These are phyloP conservation scores for Coccyzus lansbergi DNA, from an alignment of 2,797 vertebrate genomes.

Conservation along the genomic window DNA sequence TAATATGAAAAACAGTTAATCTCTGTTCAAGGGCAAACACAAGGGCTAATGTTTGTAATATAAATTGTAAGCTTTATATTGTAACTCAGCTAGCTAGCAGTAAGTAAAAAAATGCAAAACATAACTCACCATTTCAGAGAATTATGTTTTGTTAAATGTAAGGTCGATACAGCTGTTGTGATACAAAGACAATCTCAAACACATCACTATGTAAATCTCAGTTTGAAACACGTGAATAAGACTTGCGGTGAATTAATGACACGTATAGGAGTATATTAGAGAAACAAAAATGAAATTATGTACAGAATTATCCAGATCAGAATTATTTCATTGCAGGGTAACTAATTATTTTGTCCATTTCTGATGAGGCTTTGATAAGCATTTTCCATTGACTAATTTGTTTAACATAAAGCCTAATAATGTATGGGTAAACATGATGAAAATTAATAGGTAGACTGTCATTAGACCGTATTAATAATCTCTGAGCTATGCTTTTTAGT, in stretches of 20 bases:
- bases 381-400: neutral
- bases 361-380: neutral
- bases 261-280: neutral
- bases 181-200: neutral
- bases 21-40: neutral
- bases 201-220: neutral
- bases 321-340: neutral
- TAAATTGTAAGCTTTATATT: neutral
- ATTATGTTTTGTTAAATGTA: neutral
- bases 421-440: neutral
- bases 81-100: neutral
- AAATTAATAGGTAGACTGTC: neutral
- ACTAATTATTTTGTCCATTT: neutral
- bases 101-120: neutral
- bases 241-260: neutral
- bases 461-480: neutral
- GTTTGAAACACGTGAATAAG: neutral
- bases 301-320: neutral
- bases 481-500: neutral
- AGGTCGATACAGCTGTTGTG: neutral
- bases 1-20: neutral
- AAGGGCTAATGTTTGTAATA: neutral
- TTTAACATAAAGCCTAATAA: neutral
- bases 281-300: neutral
- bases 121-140: neutral